Evolutionary conservation across 2,113 vertebrate genomes (phyloP).

Genomic region (Paradoxurus hermaphroditus): DNA sequence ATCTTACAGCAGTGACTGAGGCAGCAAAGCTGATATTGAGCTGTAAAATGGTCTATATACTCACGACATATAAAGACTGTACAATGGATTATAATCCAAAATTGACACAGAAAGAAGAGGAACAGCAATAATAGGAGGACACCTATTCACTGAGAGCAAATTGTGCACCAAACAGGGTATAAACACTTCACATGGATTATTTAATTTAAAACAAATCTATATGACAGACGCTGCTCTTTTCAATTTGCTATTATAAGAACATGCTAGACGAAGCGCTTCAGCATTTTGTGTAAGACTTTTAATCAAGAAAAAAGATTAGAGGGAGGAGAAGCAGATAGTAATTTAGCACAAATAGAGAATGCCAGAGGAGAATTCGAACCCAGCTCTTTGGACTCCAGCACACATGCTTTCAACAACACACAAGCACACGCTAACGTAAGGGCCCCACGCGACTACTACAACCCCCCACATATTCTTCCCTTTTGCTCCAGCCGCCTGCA

Average conservation of each 20-base stretch:
- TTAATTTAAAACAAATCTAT: slow-evolving; percentile 16
- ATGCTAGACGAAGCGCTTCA: neutral
- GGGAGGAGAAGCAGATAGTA: neutral
- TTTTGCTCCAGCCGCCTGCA: neutral
- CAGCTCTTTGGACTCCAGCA: neutral
- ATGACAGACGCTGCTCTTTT: neutral
- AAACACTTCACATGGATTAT: neutral
- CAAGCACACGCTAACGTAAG: neutral
- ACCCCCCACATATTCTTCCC: neutral
- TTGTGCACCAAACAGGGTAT: neutral
- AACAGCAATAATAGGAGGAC: neutral
- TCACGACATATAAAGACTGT: neutral
- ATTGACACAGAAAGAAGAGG: neutral
- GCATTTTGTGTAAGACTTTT: neutral
- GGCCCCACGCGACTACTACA: neutral
- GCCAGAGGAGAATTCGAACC: neutral
- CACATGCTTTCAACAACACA: neutral
- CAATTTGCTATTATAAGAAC: neutral
- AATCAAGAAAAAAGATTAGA: neutral
- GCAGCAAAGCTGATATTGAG: neutral
- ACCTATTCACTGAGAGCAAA: neutral
- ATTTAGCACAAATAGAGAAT: neutral
- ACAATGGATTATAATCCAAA: neutral
- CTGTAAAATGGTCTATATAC: neutral
- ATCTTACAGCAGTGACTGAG: neutral